These are phyloP conservation scores for Anguilla anguilla DNA, from an alignment of 2,797 vertebrate species.

Conservation along the genomic window DNA sequence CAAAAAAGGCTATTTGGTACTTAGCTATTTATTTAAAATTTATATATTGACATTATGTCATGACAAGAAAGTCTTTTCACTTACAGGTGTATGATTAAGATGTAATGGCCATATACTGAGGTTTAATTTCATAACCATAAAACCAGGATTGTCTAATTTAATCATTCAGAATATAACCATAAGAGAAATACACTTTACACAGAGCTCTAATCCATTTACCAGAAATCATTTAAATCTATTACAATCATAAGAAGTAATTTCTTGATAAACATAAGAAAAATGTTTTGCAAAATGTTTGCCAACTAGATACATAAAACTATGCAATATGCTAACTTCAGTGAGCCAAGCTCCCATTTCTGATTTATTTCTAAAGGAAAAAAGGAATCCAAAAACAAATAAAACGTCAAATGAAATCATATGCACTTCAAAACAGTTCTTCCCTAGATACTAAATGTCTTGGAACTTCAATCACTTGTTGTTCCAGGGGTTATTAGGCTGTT, in stretches of 20 bases:
- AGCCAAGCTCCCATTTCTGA: background rate
- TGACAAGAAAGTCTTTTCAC: background rate
- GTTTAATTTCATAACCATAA: background rate
- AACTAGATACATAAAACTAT: background rate
- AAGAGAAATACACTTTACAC: background rate
- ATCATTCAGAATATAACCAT: background rate
- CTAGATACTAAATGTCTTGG: background rate
- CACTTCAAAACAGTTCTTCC: background rate
- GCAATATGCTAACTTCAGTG: background rate
- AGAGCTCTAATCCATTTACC: background rate
- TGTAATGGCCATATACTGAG: background rate
- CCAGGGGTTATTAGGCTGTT: background rate
- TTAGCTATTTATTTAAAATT: too few relatives aligned
- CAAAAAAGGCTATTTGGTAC: background rate
- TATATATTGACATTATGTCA: background rate
- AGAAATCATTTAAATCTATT: background rate
- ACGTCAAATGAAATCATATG: background rate
- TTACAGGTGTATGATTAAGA: background rate
- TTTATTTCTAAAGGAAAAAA: background rate
- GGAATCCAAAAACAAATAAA: background rate
- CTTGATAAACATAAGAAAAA: background rate
- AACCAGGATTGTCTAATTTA: background rate
- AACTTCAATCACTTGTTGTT: background rate
- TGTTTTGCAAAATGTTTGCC: background rate
- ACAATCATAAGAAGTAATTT: background rate